phyloP scores from a whole-genome alignment of 2,113 vertebrate species.

The Brachionichthys hirsutus region DNA sequence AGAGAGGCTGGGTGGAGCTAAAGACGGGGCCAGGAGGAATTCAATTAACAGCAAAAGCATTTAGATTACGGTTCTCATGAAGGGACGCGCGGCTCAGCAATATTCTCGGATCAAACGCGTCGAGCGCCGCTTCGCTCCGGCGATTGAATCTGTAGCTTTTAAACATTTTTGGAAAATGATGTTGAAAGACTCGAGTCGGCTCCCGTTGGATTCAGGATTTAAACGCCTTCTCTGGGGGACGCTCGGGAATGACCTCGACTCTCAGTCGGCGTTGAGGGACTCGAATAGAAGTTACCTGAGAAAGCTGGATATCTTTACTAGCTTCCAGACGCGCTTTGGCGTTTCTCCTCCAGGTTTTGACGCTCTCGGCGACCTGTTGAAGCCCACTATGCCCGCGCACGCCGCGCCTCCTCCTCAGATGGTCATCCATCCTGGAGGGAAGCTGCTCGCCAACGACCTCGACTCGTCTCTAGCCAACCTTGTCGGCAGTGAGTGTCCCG shows the following conservation, averaged over 20 bases:
- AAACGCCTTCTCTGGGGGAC: no score
- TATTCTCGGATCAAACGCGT: slow-evolving; percentile 32
- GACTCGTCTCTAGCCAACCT: slow-evolving; percentile 88
- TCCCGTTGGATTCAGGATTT: no score
- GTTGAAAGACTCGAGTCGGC: slow-evolving; percentile 2
- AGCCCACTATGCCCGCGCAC: slow-evolving; percentile 79
- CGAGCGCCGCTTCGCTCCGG: slow-evolving; percentile 19
- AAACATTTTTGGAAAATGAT: slow-evolving; percentile 7
- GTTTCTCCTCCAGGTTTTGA: slow-evolving; percentile 69
- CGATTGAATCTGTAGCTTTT: not conserved
- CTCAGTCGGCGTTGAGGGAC: no score
- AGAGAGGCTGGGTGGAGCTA: not conserved
- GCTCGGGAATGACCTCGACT: no score
- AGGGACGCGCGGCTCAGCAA: slow-evolving; percentile 19
- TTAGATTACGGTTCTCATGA: slow-evolving; percentile 23
- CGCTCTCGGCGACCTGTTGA: slow-evolving; percentile 83
- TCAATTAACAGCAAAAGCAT: slow-evolving; percentile 27
- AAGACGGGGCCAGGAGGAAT: slow-evolving; percentile 14
- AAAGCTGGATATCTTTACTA: no score
- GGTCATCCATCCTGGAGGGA: slow-evolving; percentile 73
- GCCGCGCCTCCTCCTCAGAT: slow-evolving; percentile 66
- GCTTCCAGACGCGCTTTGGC: no score
- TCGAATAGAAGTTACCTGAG: no score
- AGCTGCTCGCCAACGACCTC: slow-evolving; percentile 83
- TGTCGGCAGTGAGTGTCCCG: slow-evolving; percentile 84